Base-by-base conservation (phyloP, 1,140 invertebrate genomes). In the Bicyclus anynana region DNA sequence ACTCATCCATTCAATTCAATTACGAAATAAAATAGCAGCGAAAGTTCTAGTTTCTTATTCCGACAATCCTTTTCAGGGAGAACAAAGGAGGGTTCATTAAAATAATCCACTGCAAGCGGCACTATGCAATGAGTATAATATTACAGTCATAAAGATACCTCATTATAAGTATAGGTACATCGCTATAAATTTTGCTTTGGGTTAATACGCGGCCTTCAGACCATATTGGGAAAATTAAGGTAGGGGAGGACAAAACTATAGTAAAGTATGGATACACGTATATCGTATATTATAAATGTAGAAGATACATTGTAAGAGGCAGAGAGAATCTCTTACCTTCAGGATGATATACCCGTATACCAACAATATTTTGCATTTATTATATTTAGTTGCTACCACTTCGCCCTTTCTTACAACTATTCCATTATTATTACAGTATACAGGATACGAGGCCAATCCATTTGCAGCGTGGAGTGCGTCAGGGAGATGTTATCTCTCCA, bases 21-120 rank as follows among this genome's bases (percentile, higher is more conserved):
- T 81, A 80, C 75, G 35, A 73, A 80, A 74, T 69, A 75, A 80
- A 84, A 81, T 70, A 75, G 63, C 71, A 67, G 62, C 69, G 52
- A 78, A 75, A 74, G 75, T 75, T 80, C 75, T 62, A 83, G 70
- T 83, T 80, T 80, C 72, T 78, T 84, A 83, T 77, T 74, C 70
- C 76, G 77, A 80, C 71, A 74, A 73, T 72, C 74, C 74, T 75
- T 75, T 68, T 62, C 56, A 56, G 64, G 64, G 58, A 53, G 74
- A 78, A 81, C 75, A 81, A 84, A 79, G 77, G 58, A 59, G 57
- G 71, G 68, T 77, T 81, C 78, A 77, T 81, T 84, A 74, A 81
- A 78, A 80, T 81, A 77, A 76, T 78, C 71, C 68, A 46, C 51
- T 65, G 65, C 55, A 71, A 65, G 46, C 59, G 62, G 59, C 50